phyloP scores from a whole-genome alignment of 2,888 invertebrate species.

The Drosophila monieri region DNA sequence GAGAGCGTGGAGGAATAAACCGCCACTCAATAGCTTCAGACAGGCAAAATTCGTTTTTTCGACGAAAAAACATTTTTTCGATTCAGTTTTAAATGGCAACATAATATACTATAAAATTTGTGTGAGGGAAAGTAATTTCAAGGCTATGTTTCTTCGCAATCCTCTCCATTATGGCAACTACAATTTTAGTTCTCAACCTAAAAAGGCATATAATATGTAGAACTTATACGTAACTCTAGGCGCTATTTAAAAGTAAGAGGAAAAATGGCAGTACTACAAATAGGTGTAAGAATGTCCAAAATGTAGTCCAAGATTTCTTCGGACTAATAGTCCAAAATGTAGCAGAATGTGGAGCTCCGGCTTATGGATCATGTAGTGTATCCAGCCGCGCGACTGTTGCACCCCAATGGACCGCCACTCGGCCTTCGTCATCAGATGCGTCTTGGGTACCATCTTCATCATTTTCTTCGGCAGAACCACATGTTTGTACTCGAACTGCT shows the following conservation, averaged over 20 bases:
- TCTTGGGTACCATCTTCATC: conserved; percentile 94
- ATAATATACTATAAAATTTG: conserved; percentile 7
- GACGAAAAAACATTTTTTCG: conserved; percentile 10
- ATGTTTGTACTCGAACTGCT: conserved; percentile 97
- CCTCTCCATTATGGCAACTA: conserved; percentile 8
- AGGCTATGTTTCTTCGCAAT: neutral
- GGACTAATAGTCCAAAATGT: no score
- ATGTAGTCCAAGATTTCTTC: no score
- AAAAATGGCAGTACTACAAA: conserved; percentile 3
- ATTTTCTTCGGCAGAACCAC: conserved; percentile 97
- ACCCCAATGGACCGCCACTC: conserved; percentile 98
- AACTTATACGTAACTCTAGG: conserved; percentile 25
- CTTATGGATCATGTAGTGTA: conserved; percentile 97
- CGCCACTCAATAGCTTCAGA: no score
- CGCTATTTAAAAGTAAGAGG: conserved; percentile 13
- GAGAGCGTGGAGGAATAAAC: no score
- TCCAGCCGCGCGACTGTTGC: conserved; percentile 98
- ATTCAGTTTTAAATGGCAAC: conserved; percentile 40
- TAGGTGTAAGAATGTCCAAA: conserved; percentile 1
- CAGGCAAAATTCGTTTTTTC: no score
- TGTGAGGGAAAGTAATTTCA: neutral
- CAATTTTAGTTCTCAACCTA: neutral
- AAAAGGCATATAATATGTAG: neutral
- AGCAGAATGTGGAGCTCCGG: conserved; percentile 97
- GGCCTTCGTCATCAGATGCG: conserved; percentile 95